Percentiles rank a stretch among this genome's conserved stretches.
Conservation (phyloP, 2,888 invertebrate species). For the Athetis lepigone region DNA sequence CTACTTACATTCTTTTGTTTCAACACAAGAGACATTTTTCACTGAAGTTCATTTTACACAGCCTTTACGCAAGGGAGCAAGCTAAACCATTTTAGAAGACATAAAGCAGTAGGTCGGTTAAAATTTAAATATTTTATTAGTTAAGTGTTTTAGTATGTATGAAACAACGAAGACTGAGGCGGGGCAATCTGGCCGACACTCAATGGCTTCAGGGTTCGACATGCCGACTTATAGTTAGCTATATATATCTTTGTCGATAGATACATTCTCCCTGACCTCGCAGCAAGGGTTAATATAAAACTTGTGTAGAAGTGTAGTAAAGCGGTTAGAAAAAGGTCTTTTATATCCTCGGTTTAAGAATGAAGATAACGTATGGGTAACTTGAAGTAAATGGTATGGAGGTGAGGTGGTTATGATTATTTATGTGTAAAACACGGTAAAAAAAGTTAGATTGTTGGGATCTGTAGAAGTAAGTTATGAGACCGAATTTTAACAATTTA, state of each 20-base stretch:
- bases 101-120: conserved; percentile 42
- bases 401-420: background rate
- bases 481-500: too few relatives aligned
- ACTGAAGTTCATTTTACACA: conserved; percentile 17
- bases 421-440: too few relatives aligned
- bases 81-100: conserved; percentile 26
- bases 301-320: conserved; percentile 12
- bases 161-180: conserved; percentile 57
- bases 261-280: conserved; percentile 47
- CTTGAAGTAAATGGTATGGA: background rate
- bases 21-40: conserved; percentile 8
- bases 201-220: conserved; percentile 62
- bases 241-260: conserved; percentile 2
- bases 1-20: background rate
- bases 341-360: background rate
- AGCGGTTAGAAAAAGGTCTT: background rate
- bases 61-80: conserved; percentile 8
- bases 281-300: conserved; percentile 33
- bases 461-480: too few relatives aligned
- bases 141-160: conserved; percentile 55
- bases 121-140: conserved; percentile 62
- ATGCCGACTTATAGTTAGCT: conserved; percentile 20
- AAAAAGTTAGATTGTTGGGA: too few relatives aligned
- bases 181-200: conserved; percentile 53
- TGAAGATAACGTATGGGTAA: background rate